Evolutionary conservation across 2,113 vertebrate species (phyloP).

Genomic region (Lagenorhynchus albirostris): DNA sequence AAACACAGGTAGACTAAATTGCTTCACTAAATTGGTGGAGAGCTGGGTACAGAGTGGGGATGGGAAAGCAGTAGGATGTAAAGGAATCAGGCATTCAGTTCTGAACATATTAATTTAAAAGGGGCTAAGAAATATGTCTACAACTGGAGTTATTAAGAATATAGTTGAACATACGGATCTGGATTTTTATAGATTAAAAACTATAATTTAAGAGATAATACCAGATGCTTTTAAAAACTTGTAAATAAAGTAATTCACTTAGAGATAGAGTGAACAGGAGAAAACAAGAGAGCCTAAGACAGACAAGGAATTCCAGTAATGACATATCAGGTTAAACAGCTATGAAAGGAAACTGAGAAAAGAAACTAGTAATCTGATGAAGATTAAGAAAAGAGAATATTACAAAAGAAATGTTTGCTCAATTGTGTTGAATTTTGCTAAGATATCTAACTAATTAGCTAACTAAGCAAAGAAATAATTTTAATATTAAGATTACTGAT

Average conservation of each 20-base stretch:
- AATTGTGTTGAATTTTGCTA: background rate
- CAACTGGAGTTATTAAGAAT: background rate
- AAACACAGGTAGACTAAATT: background rate
- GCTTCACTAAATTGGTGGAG: background rate
- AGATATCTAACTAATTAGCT: background rate
- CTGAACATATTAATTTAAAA: background rate
- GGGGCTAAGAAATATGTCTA: background rate
- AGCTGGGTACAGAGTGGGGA: rapidly evolving
- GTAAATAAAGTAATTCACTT: background rate
- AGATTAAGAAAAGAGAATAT: background rate
- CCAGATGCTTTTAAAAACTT: background rate
- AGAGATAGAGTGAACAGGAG: background rate
- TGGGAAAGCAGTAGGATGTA: rapidly evolving
- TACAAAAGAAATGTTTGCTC: background rate
- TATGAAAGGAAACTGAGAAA: background rate
- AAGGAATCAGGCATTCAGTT: background rate
- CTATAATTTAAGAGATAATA: background rate
- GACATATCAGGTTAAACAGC: background rate
- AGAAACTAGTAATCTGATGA: background rate
- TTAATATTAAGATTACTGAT: constrained; percentile 17
- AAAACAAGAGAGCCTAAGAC: background rate
- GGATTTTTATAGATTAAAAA: background rate
- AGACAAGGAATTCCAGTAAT: background rate
- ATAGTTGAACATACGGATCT: background rate
- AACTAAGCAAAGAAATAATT: background rate